These are phyloP conservation scores for Sinella curviseta DNA, from an alignment of 1,140 invertebrate genomes.

Conservation along the genomic window DNA sequence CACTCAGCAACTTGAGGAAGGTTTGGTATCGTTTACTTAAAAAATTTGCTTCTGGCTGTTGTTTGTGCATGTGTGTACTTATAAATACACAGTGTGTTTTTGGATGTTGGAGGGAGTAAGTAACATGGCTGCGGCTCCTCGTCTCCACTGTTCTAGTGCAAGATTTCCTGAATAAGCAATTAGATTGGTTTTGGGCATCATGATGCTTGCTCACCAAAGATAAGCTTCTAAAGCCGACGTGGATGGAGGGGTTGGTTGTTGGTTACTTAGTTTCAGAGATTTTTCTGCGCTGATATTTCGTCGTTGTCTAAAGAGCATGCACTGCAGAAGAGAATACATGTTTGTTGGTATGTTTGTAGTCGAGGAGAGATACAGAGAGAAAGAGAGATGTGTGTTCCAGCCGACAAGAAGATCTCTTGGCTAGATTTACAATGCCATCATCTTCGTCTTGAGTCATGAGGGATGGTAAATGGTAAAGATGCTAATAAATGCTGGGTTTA, in stretches of 20 bases:
- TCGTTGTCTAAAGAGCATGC: constrained; percentile 4
- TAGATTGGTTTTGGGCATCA: constrained; percentile 24
- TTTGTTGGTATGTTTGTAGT: too few relatives aligned
- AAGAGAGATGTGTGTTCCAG: neutral
- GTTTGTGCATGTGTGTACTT: neutral
- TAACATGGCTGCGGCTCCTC: neutral
- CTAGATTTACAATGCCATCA: constrained; percentile 25
- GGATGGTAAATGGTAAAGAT: neutral
- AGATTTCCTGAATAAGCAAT: constrained; percentile 26
- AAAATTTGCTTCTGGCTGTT: constrained; percentile 21
- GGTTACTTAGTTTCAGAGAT: constrained; percentile 7
- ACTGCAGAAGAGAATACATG: too few relatives aligned
- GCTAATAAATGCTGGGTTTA: neutral
- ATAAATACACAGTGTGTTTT: neutral
- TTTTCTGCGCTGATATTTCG: constrained; percentile 6
- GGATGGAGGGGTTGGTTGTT: constrained; percentile 1
- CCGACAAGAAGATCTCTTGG: constrained; percentile 3
- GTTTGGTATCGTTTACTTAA: constrained; percentile 24
- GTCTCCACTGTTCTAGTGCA: neutral
- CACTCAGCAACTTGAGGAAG: constrained; percentile 24
- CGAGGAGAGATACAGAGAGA: too few relatives aligned
- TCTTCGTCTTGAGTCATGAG: constrained; percentile 15
- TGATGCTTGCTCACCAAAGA: constrained; percentile 22
- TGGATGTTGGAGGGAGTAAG: too few relatives aligned
- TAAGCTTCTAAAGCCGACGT: constrained; percentile 21